Conservation (phyloP, 1,140 invertebrate genomes). For the Drosophila triauraria region DNA sequence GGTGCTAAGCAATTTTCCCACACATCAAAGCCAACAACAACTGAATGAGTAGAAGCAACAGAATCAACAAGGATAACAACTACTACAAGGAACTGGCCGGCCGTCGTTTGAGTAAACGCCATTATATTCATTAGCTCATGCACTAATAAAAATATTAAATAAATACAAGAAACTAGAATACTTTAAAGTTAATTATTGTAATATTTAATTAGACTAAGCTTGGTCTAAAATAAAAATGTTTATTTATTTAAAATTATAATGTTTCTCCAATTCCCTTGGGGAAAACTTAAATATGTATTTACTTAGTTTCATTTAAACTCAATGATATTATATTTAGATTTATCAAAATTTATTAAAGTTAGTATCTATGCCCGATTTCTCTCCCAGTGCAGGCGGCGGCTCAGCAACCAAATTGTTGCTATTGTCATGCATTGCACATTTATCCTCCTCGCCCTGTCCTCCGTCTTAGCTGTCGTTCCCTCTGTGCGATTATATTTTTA, state of each 20-base stretch:
- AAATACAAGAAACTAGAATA: background rate
- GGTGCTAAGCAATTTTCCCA: constrained; percentile 60
- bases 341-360: background rate
- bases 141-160: background rate
- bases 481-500: constrained; percentile 60
- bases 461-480: constrained; percentile 9
- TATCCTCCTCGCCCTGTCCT: constrained; percentile 3
- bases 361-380: background rate
- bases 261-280: background rate
- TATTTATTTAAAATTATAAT: no score
- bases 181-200: background rate
- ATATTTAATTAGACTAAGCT: no score
- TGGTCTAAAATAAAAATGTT: no score
- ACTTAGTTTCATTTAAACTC: background rate
- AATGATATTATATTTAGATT: background rate
- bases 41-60: constrained; percentile 24
- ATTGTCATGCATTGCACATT: constrained; percentile 74
- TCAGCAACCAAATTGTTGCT: constrained; percentile 71
- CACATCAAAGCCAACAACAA: constrained; percentile 68
- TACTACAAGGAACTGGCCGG: constrained; percentile 19
- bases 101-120: constrained; percentile 77
- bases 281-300: no score
- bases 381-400: background rate
- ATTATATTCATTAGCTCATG: constrained; percentile 77
- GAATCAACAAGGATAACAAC: constrained; percentile 25